Evolutionary conservation across 2,797 vertebrate species (phyloP), one percentile per base, ranked within the genome.

Genomic region (Ptychobarbus kaznakovi): DNA sequence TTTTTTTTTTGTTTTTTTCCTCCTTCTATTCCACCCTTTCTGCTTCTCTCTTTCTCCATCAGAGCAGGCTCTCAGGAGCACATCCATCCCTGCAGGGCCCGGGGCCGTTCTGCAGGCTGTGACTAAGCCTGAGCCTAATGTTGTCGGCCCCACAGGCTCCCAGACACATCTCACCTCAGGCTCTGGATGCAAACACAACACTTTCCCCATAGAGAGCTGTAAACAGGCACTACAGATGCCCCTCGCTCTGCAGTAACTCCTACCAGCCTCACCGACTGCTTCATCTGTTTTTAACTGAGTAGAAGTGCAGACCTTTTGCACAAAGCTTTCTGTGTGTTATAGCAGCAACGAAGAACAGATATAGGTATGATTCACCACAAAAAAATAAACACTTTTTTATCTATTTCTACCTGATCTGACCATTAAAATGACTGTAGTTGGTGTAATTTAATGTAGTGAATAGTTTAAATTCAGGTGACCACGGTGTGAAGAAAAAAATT

Each of bases 81-180:
- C 89, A 87, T 91, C 91, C 89, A 86, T 80, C 85, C 80, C 87
- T 76, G 46, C 4, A 28, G 92, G 91, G 91, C 93, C 91, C 25
- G 85, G 87, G 91, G 91, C 89, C 83, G 82, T 65, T 84, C 87
- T 65, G 53, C 83, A 85, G 89, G 89, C 87, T 87, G 82, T 58
- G 25, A 77, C 87, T 89, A 32, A 80, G 68, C 87, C 61, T 1
- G 65, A 86, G 85, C 74, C 90, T 88, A 82, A 86, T 86, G 86
- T 83, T 91, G 78, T 84, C 87, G 16, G 85, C 85, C 70, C 86
- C 44, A 72, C 35, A 72, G 65, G 58, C 87, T 69, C 84, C 86
- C 86, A 87, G 69, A 90, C 83, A 70, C 56, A 76, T 53, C 58
- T 65, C 46, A 66, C 80, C 77, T 61, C 66, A 65, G 86, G 77